A percentile compares a stretch with the other conserved stretches of the same genome.
Evolutionary conservation across 2,113 vertebrate genomes (phyloP).

Genomic region (Felis chaus): DNA sequence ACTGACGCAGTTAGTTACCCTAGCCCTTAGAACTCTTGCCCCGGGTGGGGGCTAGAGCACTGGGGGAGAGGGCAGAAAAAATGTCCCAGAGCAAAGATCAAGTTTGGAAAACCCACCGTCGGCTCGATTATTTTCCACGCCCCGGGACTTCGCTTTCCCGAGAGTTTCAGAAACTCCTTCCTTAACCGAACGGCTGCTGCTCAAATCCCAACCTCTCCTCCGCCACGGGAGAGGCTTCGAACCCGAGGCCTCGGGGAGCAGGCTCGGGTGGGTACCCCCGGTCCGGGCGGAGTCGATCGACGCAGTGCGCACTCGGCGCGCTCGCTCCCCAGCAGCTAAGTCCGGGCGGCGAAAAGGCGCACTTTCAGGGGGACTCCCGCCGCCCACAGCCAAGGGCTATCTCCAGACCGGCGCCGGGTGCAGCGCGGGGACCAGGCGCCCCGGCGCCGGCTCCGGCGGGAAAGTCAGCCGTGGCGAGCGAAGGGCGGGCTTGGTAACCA

Average conservation of each 20-base stretch:
- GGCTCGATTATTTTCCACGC: background rate
- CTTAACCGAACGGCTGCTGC: background rate
- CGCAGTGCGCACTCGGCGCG: background rate
- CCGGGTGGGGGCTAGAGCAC: background rate
- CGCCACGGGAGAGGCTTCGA: background rate
- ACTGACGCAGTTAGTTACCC: background rate
- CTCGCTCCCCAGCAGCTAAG: background rate
- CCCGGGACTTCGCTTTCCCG: background rate
- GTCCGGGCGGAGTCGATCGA: background rate
- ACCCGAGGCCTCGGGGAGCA: background rate
- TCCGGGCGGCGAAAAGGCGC: background rate
- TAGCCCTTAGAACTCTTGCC: background rate
- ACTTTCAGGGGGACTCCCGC: background rate
- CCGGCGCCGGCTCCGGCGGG: background rate
- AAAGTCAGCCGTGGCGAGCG: background rate
- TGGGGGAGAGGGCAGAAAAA: background rate
- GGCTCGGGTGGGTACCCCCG: background rate
- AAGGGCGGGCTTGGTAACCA: background rate
- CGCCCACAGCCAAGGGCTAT: background rate
- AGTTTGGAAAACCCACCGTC: background rate
- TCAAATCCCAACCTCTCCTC: background rate
- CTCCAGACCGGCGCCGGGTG: slow-evolving; percentile 6
- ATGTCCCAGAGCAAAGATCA: background rate
- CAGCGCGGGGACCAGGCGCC: background rate
- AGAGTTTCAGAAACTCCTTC: slow-evolving; percentile 54